Conservation (phyloP, 2,888 invertebrate genomes). For the Caenorhabditis virilis region DNA sequence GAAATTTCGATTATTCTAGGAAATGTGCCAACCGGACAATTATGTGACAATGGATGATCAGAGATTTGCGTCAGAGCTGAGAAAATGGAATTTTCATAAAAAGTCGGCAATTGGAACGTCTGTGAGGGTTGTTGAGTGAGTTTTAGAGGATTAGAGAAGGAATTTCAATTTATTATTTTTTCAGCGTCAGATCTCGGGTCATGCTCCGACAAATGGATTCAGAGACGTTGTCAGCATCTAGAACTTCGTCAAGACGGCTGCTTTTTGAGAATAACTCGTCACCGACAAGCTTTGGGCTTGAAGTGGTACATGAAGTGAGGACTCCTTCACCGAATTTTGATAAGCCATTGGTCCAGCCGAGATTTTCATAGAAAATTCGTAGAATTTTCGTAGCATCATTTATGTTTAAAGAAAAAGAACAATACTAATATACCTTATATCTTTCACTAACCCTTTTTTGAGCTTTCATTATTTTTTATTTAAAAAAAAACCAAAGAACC, state of each 20-base stretch:
- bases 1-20: constrained; percentile 9
- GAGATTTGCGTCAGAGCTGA: constrained; percentile 12
- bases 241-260: background rate
- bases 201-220: background rate
- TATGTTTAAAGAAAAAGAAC: background rate
- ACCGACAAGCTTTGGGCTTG: background rate
- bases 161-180: background rate
- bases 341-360: background rate
- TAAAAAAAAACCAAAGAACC: no score
- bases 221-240: background rate
- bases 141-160: background rate
- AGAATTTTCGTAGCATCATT: background rate
- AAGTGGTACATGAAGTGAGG: background rate
- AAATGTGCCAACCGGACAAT: constrained; percentile 20
- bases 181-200: background rate
- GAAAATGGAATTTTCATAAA: constrained; percentile 8
- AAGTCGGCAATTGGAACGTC: constrained; percentile 1
- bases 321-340: background rate
- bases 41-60: constrained; percentile 33
- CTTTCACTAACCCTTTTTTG: no score
- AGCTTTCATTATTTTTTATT: no score
- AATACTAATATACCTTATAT: no score
- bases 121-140: constrained; percentile 3
- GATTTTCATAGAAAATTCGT: background rate
- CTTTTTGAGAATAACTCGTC: background rate